Percentiles rank a stretch among this genome's conserved stretches.
phyloP scores from a whole-genome alignment of 2,797 vertebrate genomes.

The Bradypodion pumilum region DNA sequence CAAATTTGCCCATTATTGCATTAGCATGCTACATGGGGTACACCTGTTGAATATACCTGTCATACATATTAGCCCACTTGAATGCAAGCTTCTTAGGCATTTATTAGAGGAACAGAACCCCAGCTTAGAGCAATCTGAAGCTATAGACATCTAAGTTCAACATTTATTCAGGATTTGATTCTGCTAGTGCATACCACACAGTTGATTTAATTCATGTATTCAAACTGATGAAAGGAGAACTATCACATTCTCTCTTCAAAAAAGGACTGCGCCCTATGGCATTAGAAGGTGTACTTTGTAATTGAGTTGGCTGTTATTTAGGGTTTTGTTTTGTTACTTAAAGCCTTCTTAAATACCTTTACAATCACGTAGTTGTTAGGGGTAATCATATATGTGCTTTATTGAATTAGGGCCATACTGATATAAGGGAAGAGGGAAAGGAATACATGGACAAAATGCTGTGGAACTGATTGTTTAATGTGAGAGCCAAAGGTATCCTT shows the following conservation, averaged over 20 bases:
- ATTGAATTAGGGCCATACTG: slow-evolving; percentile 11
- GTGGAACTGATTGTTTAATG: not conserved
- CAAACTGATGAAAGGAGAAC: not conserved
- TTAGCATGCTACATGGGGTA: not conserved
- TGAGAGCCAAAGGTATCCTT: not conserved
- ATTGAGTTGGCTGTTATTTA: fast-evolving
- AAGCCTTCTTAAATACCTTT: slow-evolving; percentile 15
- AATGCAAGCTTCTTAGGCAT: not conserved
- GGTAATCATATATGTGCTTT: slow-evolving; percentile 2
- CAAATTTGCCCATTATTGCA: not conserved
- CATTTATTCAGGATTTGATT: not conserved
- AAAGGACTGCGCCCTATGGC: not conserved
- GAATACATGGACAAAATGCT: not conserved
- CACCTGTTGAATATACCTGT: not conserved
- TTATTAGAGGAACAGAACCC: not conserved
- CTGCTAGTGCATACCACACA: not conserved
- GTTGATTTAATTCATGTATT: slow-evolving; percentile 22
- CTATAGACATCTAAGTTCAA: not conserved
- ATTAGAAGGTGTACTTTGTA: slow-evolving; percentile 23
- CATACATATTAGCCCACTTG: not conserved
- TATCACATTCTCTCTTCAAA: slow-evolving; percentile 13
- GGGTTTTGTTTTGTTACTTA: slow-evolving; percentile 20
- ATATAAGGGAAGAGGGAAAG: not conserved
- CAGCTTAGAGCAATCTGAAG: not conserved
- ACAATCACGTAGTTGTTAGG: slow-evolving; percentile 24